Conservation (phyloP, 1,140 invertebrate genomes). For the Bombus huntii region DNA sequence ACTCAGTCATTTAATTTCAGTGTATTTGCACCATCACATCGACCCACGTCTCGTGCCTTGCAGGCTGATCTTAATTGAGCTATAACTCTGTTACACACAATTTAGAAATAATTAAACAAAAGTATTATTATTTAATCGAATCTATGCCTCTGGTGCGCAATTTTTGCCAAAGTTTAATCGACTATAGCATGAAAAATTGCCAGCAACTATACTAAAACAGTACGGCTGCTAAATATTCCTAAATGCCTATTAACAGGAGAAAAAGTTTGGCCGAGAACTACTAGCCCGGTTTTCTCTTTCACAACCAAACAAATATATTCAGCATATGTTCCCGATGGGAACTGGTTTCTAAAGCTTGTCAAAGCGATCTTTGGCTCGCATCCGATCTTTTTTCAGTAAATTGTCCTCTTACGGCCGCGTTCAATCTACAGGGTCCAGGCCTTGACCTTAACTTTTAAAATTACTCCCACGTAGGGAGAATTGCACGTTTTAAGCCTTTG, state of each 20-base stretch:
- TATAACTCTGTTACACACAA: too few species aligned
- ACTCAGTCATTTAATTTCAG: too few species aligned
- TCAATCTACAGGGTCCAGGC: not conserved
- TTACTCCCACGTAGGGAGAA: constrained; percentile 3
- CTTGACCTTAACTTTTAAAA: constrained; percentile 41
- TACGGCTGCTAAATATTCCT: not conserved
- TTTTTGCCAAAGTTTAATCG: not conserved
- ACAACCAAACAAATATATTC: not conserved
- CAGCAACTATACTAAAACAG: not conserved
- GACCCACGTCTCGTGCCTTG: too few species aligned
- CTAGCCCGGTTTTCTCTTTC: not conserved
- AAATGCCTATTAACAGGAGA: not conserved
- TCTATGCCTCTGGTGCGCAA: not conserved
- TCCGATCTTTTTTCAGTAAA: not conserved
- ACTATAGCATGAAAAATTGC: not conserved
- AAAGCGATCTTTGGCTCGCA: not conserved
- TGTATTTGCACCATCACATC: too few species aligned
- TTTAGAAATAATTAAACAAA: too few species aligned
- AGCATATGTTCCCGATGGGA: not conserved
- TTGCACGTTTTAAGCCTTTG: constrained; percentile 16
- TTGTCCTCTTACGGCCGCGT: not conserved
- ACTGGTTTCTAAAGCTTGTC: not conserved
- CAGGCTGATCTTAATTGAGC: too few species aligned
- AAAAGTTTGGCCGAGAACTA: not conserved
- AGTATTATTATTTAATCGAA: too few species aligned